Evolutionary conservation across 92 coral and sea anemone genomes (phyloP), one percentile per base, ranked within the genome.

Genomic region (Virgularia gustaviana): DNA sequence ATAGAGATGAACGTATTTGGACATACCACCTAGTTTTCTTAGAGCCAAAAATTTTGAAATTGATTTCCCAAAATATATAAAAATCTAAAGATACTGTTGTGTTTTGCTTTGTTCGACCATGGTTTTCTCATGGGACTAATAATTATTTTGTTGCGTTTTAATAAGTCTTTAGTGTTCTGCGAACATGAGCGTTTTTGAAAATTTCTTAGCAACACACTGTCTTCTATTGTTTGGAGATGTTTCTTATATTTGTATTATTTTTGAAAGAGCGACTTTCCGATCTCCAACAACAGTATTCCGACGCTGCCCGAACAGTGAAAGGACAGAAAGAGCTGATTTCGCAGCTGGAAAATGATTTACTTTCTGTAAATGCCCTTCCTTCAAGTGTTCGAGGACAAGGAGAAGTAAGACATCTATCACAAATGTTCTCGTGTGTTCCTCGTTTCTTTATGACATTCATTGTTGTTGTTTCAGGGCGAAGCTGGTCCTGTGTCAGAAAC

Each of bases 361-460:
- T 92, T n/a, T 89, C 96, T 75, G 98, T 92, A 36, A 92, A 92
- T 75, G 98, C 96, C 9, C 72, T 89, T 0, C 98, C 98, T 2
- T 81, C 96, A 34, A 86, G 88, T 54, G 88, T 78, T 68, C 86
- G 98, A 12, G 98, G 98, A 1, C 98, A 92, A 78, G 98, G 98
- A 75, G 97, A 90, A 88, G 91, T 87, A 11, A 68, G 80, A 43
- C 0, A 13, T 8, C 28, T 18, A 32, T 5, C 29, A 31, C 4
- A 35, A 10, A 12, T 30, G 11, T 53, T 11, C 64, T 43, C 1
- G 13, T 16, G 51, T 22, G 19, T 13, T 32, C 30, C n/a, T 16
- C 12, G 64, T 27, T 25, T 57, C 11, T 7, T 57, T 15, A 47
- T 47, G 6, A 25, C 3, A n/a, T n/a, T n/a, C 6, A 4, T 4